Conservation (phyloP, 53 echinoderm and acorn worm genomes). For the Astropecten irregularis region DNA sequence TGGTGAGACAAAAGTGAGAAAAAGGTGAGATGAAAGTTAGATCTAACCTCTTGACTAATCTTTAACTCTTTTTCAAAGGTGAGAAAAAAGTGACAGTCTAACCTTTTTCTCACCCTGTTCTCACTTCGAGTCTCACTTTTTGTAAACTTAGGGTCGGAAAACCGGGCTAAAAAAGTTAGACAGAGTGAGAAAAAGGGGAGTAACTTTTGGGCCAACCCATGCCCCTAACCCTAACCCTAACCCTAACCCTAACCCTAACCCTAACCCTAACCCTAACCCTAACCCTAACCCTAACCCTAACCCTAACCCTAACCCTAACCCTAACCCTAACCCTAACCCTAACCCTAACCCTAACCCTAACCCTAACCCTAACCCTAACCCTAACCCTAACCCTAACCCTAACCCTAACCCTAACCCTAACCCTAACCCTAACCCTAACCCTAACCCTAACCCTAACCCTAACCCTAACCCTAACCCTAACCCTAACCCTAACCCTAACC, state of each 20-base stretch:
- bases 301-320: neutral
- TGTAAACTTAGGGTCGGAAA: no score
- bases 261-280: neutral
- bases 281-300: neutral
- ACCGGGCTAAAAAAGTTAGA: no score
- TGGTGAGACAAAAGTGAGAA: no score
- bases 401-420: neutral
- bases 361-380: neutral
- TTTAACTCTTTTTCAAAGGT: no score
- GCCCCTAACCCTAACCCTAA: no score
- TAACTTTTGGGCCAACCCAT: no score
- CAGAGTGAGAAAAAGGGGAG: no score
- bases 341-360: neutral
- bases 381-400: neutral
- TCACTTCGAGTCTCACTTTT: no score
- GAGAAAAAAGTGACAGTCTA: no score
- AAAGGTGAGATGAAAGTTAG: no score
- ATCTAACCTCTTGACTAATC: no score
- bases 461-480: neutral
- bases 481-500: neutral
- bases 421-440: neutral
- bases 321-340: neutral
- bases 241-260: neutral
- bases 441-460: neutral
- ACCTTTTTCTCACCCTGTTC: no score